Base-by-base conservation (phyloP, 2,888 invertebrate genomes). In the Cremastinae sp. region DNA sequence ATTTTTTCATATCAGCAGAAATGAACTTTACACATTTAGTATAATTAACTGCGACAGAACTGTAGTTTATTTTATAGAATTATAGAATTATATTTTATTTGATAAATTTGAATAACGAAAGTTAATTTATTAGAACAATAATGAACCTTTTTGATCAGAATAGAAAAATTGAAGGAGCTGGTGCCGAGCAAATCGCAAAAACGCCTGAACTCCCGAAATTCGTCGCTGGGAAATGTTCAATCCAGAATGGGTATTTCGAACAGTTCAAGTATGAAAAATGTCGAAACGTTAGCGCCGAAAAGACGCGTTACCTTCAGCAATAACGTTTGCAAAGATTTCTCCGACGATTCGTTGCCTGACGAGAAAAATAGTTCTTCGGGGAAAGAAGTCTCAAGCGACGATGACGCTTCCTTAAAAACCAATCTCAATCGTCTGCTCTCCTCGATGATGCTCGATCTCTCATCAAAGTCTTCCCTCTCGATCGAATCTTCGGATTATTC, bases 231-330 rank as follows among this genome's bases (percentile, higher is more conserved):
- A 20, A 51, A 53, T 16, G 51, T 47, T 36, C 34, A 28, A 16
- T 51, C 51, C 14, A 14, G 45, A 8, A 20, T 12, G 12, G 59
- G 45, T 9, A 56, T 36, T 10, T n/a, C 38, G 8, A 22, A 62
- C 8, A 73, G 62, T n/a, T n/a, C n/a, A n/a, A n/a, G n/a, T n/a
- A n/a, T n/a, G 16, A 58, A 73, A 0, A 53, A 38, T 53, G 59
- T 58, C 10, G 58, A 73, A 8, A 49, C 14, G 34, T 22, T 8
- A 16, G 22, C 66, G 34, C 54, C 62, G 0, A 78, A 71, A 47
- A 66, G 78, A 14, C 78, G 68, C 8, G 79, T 75, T 12, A 79
- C 78, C 12, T 79, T 79, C 62, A 58, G 68, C 20, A 69, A 78
- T 75, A 71, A 53, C 45, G 59, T 78, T 18, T 64, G 68, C 51